These are phyloP conservation scores for Maconellicoccus hirsutus DNA, from an alignment of 1,140 invertebrate genomes.

Conservation along the genomic window DNA sequence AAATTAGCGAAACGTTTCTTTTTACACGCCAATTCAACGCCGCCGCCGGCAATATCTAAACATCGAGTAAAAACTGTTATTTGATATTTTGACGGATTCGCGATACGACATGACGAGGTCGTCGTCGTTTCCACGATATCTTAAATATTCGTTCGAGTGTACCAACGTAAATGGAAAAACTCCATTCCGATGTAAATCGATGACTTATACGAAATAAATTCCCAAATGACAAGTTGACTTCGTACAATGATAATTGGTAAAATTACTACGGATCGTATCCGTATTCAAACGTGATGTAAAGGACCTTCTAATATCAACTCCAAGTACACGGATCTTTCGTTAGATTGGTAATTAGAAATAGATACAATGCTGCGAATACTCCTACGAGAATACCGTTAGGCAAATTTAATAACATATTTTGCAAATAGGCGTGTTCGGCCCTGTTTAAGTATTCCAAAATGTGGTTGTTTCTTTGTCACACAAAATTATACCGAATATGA, in stretches of 20 bases:
- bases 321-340: no score
- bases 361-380: neutral
- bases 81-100: neutral
- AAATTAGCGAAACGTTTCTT: neutral
- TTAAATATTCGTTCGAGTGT: neutral
- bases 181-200: no score
- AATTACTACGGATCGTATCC: no score
- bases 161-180: neutral
- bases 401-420: neutral
- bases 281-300: neutral
- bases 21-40: neutral
- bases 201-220: no score
- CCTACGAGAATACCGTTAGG: neutral
- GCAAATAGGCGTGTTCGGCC: no score
- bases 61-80: neutral
- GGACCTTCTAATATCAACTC: neutral
- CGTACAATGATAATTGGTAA: no score
- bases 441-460: no score
- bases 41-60: neutral
- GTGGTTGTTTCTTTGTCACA: no score
- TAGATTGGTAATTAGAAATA: no score
- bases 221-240: no score
- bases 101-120: neutral
- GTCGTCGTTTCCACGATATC: neutral
- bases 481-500: no score